Conservation (phyloP, 2,113 vertebrate genomes). For the Choloepus hoffmanni region DNA sequence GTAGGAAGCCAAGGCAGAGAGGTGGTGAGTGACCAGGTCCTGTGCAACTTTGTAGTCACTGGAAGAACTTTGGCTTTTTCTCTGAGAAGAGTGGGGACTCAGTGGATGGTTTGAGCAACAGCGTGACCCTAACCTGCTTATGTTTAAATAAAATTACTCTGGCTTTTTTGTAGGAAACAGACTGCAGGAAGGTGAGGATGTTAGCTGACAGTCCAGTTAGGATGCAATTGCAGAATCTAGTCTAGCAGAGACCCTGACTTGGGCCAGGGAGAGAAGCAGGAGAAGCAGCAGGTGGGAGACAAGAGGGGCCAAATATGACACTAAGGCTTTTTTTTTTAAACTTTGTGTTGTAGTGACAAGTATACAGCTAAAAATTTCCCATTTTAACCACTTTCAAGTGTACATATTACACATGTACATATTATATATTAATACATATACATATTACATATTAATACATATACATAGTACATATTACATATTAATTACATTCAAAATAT, state of each 20-base stretch:
- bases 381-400: no score
- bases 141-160: neutral
- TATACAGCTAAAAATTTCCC: no score
- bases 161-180: neutral
- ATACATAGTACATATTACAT: no score
- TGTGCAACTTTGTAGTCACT: neutral
- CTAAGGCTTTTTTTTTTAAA: no score
- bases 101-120: neutral
- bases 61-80: neutral
- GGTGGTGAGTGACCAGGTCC: no score
- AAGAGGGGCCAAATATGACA: no score
- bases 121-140: accelerated
- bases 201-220: neutral
- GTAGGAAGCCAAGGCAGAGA: neutral
- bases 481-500: no score
- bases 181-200: no score
- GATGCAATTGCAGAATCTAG: neutral
- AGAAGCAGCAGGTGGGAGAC: neutral
- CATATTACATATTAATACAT: no score
- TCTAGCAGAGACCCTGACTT: accelerated
- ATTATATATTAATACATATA: no score
- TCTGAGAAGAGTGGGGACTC: neutral
- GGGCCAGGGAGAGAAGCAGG: neutral
- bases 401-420: no score
- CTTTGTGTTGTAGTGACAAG: no score